Evolutionary conservation across 2,888 invertebrate genomes (phyloP).

Genomic region (Cerceris ruficornis): DNA sequence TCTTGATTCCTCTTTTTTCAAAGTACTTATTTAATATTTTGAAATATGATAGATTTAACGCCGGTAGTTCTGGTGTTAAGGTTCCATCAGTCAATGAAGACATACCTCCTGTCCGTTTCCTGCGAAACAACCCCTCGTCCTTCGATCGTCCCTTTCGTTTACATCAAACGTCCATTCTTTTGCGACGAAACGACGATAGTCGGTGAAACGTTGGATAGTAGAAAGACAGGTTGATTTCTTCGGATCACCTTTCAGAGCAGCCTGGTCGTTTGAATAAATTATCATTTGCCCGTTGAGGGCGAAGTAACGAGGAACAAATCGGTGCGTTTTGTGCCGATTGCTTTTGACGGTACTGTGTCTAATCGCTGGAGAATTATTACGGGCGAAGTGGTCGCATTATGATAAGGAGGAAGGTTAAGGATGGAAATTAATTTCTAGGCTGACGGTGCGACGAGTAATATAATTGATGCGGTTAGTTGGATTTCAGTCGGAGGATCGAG

Average conservation of each 20-base stretch:
- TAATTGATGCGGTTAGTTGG: too few relatives aligned
- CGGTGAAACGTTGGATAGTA: not conserved
- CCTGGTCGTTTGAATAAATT: slow-evolving; percentile 23
- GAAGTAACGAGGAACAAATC: slow-evolving; percentile 18
- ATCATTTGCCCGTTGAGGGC: not conserved
- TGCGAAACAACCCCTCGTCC: slow-evolving; percentile 9
- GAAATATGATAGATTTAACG: too few relatives aligned
- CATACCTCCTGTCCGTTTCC: slow-evolving; percentile 33
- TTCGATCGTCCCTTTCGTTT: slow-evolving; percentile 42
- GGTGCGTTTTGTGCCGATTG: not conserved
- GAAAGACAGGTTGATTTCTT: not conserved
- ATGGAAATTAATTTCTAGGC: too few relatives aligned
- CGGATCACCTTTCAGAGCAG: not conserved
- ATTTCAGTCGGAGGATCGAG: too few relatives aligned
- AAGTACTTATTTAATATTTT: too few relatives aligned
- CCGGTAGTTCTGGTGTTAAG: too few relatives aligned
- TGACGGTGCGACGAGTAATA: too few relatives aligned
- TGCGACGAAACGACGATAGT: slow-evolving; percentile 24
- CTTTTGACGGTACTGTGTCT: too few relatives aligned
- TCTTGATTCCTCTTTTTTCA: too few relatives aligned
- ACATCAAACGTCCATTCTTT: slow-evolving; percentile 20
- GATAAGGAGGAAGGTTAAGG: too few relatives aligned
- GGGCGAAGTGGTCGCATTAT: too few relatives aligned
- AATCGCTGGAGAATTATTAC: too few relatives aligned
- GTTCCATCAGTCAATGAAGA: not conserved